phyloP scores from a whole-genome alignment of 1,140 invertebrate species.

The Macrocentrus cingulum region DNA sequence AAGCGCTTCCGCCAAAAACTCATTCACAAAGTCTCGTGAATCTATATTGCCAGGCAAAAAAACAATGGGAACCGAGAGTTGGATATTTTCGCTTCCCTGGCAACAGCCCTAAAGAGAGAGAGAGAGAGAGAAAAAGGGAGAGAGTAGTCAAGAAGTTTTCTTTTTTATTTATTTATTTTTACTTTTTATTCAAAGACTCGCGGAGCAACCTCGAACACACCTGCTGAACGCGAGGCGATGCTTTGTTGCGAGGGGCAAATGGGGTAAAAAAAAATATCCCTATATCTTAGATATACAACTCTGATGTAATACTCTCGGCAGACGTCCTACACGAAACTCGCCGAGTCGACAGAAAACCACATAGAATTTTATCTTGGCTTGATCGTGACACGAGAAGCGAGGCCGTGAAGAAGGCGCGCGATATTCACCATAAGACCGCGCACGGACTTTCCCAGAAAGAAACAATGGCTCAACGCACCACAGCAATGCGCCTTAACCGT shows the following conservation, averaged over 20 bases:
- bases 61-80: not conserved
- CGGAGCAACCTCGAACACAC: slow-evolving; percentile 8
- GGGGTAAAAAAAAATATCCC: not conserved
- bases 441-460: slow-evolving; percentile 47
- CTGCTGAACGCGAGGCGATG: slow-evolving; percentile 4
- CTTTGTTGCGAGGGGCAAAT: not conserved
- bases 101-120: slow-evolving; percentile 23
- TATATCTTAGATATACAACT: not conserved
- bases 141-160: not conserved
- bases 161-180: too few species aligned
- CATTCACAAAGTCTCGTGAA: too few species aligned
- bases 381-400: slow-evolving; percentile 30
- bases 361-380: too few species aligned
- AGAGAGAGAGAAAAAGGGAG: too few species aligned
- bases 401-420: slow-evolving; percentile 29
- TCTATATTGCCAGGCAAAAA: not conserved
- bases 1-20: too few species aligned
- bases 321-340: too few species aligned
- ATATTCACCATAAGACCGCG: slow-evolving; percentile 37
- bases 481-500: slow-evolving; percentile 47
- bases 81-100: slow-evolving; percentile 2
- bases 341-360: slow-evolving; percentile 8
- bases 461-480: slow-evolving; percentile 41
- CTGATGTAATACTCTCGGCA: not conserved
- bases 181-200: too few species aligned